Conservation (phyloP, 2,113 vertebrate genomes). For the Rhizomys pruinosus region DNA sequence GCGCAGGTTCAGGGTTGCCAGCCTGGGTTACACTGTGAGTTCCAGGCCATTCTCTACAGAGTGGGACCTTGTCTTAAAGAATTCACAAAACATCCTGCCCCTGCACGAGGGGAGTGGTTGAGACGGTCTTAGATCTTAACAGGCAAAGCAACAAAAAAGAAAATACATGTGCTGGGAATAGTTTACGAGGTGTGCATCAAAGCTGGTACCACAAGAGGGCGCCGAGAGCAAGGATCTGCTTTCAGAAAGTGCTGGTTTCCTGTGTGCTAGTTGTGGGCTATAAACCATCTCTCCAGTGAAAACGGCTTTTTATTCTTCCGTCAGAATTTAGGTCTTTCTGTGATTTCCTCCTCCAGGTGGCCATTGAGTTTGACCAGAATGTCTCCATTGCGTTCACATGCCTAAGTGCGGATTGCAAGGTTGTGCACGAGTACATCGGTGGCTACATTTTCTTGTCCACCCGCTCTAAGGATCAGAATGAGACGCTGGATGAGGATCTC, state of each 20-base stretch:
- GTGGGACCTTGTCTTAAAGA: not conserved
- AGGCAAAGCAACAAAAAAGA: not conserved
- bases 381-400: conserved; percentile 94
- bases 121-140: not conserved
- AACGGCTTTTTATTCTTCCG: not conserved
- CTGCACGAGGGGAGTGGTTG: not conserved
- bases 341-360: conserved; percentile 88
- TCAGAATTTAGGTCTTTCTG: not conserved
- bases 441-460: conserved; percentile 99
- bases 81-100: not conserved
- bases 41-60: not conserved
- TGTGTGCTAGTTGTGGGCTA: fast-evolving
- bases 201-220: conserved; percentile 81
- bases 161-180: too few species aligned
- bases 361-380: conserved; percentile 96
- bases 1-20: not conserved
- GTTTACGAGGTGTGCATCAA: not conserved
- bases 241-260: not conserved
- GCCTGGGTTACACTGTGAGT: not conserved
- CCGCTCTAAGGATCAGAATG: conserved; percentile 97
- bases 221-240: conserved; percentile 16
- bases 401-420: conserved; percentile 94
- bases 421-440: conserved; percentile 97
- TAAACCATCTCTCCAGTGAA: not conserved
- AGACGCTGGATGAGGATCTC: conserved; percentile 96